Percentiles rank a stretch among this genome's conserved stretches.
Conservation (phyloP, 92 coral and sea anemone genomes). For the Phenganax marumi region DNA sequence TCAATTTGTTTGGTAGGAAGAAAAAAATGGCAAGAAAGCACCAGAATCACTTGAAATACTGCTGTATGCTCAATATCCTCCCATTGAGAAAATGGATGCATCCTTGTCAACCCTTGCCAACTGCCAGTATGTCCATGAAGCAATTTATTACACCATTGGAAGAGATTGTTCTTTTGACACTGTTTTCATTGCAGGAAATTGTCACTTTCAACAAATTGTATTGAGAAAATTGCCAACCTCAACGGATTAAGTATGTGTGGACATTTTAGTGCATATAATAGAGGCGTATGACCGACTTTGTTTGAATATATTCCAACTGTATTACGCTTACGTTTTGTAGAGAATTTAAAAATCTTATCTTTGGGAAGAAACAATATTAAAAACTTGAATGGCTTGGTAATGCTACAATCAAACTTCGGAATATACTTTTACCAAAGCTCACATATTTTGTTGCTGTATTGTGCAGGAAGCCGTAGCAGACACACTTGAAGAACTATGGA, state of each 20-base stretch:
- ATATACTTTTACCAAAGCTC: too few species aligned
- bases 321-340: slow-evolving; percentile 44
- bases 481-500: slow-evolving; percentile 86
- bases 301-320: background rate
- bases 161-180: background rate
- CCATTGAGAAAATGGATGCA: slow-evolving; percentile 98
- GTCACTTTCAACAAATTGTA: slow-evolving; percentile 90
- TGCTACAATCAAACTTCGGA: background rate
- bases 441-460: too few species aligned
- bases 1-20: slow-evolving; percentile 56
- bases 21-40: slow-evolving; percentile 79
- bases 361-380: slow-evolving; percentile 92
- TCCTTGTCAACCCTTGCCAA: slow-evolving; percentile 80
- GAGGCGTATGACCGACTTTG: too few species aligned
- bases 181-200: slow-evolving; percentile 61
- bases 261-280: too few species aligned
- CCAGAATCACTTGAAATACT: slow-evolving; percentile 76
- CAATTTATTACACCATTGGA: background rate
- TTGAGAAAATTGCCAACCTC: slow-evolving; percentile 97
- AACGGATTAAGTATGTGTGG: slow-evolving; percentile 85
- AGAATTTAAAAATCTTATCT: slow-evolving; percentile 79
- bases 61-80: slow-evolving; percentile 93
- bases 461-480: slow-evolving; percentile 94
- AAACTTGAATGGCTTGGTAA: slow-evolving; percentile 96
- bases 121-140: slow-evolving; percentile 72